Percentiles rank a stretch among this genome's conserved stretches.
Evolutionary conservation across 2,888 invertebrate species (phyloP).

Genomic region (Papilio protenor): DNA sequence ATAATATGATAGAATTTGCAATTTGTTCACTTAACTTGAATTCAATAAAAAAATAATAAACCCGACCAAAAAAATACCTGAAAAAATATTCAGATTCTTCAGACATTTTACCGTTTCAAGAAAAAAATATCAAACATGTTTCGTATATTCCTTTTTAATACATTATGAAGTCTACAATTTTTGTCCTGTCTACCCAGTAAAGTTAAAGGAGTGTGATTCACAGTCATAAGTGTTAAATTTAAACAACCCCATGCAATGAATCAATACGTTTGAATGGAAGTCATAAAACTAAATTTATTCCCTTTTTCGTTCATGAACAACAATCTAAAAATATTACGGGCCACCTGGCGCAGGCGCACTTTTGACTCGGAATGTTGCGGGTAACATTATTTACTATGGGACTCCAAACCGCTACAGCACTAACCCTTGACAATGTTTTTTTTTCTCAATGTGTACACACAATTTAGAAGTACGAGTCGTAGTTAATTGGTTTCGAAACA

Average conservation of each 20-base stretch:
- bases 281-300: conserved; percentile 76
- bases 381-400: conserved; percentile 72
- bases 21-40: not conserved
- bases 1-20: not conserved
- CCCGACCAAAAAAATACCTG: too few relatives aligned
- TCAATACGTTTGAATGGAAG: conserved; percentile 72
- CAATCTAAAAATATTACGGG: conserved; percentile 74
- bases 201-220: conserved; percentile 4
- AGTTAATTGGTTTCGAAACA: conserved; percentile 14
- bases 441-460: conserved; percentile 57
- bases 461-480: not conserved
- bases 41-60: not conserved
- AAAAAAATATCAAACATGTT: not conserved
- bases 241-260: conserved; percentile 58
- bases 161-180: not conserved
- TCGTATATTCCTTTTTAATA: not conserved
- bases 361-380: conserved; percentile 69
- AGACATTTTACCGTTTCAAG: not conserved
- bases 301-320: conserved; percentile 74
- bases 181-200: not conserved
- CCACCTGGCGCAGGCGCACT: conserved; percentile 80
- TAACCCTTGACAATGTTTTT: conserved; percentile 77
- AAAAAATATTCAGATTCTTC: too few relatives aligned
- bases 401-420: conserved; percentile 70
- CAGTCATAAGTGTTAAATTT: conserved; percentile 29